Conservation (phyloP, 2,888 invertebrate genomes). For the Nymphalis c-album region DNA sequence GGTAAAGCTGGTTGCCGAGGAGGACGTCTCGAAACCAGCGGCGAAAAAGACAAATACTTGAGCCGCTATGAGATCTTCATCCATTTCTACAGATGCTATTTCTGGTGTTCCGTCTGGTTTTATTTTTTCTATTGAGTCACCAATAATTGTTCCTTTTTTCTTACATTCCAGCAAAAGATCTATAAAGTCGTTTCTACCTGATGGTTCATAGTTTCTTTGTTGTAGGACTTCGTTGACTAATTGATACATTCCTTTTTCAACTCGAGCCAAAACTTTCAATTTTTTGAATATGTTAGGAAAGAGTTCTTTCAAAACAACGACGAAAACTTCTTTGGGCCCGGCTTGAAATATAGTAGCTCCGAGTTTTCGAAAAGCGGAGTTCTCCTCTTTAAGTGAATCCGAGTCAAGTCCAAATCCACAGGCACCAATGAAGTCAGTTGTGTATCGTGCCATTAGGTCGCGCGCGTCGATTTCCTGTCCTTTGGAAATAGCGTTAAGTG, state of each 20-base stretch:
- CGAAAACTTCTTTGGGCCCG: constrained; percentile 42
- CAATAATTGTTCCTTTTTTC: constrained; percentile 42
- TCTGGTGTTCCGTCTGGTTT: constrained; percentile 39
- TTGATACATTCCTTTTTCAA: constrained; percentile 52
- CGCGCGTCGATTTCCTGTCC: constrained; percentile 53
- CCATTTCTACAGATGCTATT: constrained; percentile 33
- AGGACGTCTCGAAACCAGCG: constrained; percentile 76
- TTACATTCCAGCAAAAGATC: constrained; percentile 45
- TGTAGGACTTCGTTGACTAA: constrained; percentile 55
- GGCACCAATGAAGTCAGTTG: constrained; percentile 65
- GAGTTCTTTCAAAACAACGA: constrained; percentile 47
- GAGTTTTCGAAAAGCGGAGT: constrained; percentile 57
- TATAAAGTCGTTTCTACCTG: constrained; percentile 49
- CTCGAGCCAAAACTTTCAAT: constrained; percentile 47
- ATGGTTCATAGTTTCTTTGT: constrained; percentile 55
- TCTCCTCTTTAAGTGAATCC: constrained; percentile 56
- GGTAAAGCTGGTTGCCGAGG: constrained; percentile 65
- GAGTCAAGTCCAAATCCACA: constrained; percentile 63
- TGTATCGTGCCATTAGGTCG: constrained; percentile 66
- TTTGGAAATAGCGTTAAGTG: constrained; percentile 41
- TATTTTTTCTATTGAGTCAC: constrained; percentile 42
- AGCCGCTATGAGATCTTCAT: constrained; percentile 39
- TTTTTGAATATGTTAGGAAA: constrained; percentile 53
- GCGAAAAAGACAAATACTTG: constrained; percentile 62
- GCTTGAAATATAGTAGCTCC: constrained; percentile 52